These are phyloP conservation scores for Apodemus agrarius DNA, from an alignment of 2,797 vertebrate genomes.

Conservation along the genomic window DNA sequence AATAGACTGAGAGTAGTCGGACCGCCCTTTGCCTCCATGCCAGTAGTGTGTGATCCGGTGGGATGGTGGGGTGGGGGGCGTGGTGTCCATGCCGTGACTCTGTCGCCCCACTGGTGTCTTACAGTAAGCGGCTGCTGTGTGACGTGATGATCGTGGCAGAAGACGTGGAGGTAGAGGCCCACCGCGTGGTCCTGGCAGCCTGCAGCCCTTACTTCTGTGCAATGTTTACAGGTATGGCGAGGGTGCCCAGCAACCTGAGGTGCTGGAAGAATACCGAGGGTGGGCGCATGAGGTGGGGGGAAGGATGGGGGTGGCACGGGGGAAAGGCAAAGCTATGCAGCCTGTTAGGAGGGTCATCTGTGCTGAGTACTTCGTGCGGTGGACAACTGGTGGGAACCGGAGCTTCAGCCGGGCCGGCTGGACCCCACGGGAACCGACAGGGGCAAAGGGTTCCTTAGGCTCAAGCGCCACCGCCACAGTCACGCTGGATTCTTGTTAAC, in stretches of 20 bases:
- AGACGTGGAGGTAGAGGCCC: constrained; percentile 94
- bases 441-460: not conserved
- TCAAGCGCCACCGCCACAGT: not conserved
- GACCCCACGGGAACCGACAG: not conserved
- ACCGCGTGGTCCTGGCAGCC: constrained; percentile 95
- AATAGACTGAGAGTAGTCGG: not conserved
- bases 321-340: not conserved
- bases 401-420: not conserved
- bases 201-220: constrained; percentile 98
- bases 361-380: not conserved
- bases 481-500: not conserved
- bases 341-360: not conserved
- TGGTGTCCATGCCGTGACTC: constrained; percentile 26
- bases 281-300: not conserved
- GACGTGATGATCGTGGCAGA: constrained; percentile 96
- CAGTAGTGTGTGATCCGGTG: not conserved
- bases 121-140: constrained; percentile 95
- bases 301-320: not conserved
- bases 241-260: not conserved
- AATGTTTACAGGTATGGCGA: constrained; percentile 96
- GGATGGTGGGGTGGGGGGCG: not conserved
- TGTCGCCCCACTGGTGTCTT: constrained; percentile 80
- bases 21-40: not conserved
- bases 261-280: not conserved
- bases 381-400: not conserved